A percentile compares a stretch with the other conserved stretches of the same genome.
phyloP scores from a whole-genome alignment of 1,140 invertebrate genomes.

The Trichoplusia ni region DNA sequence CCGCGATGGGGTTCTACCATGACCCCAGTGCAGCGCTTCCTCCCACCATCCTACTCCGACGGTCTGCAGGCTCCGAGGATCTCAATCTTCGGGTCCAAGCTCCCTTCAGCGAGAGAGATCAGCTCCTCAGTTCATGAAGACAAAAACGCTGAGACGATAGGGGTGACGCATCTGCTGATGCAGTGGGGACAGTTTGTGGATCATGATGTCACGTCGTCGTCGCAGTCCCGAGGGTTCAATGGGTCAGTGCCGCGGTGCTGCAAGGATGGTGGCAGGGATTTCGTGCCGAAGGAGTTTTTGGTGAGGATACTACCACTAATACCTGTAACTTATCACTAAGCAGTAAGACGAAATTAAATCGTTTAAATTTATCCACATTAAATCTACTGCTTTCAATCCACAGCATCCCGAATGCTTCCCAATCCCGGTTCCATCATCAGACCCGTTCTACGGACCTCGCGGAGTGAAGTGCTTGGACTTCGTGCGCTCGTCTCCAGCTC shows the following conservation, averaged over 20 bases:
- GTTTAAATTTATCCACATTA: no score
- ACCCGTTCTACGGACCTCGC: conserved; percentile 86
- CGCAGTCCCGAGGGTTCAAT: conserved; percentile 88
- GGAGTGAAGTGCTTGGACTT: conserved; percentile 90
- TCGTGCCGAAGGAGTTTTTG: conserved; percentile 84
- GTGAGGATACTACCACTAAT: conserved; percentile 62
- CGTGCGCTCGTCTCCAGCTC: conserved; percentile 86
- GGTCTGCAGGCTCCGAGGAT: conserved; percentile 84
- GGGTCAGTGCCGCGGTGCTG: conserved; percentile 91
- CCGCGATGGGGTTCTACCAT: conserved; percentile 92
- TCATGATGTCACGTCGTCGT: conserved; percentile 89
- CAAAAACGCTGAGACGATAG: conserved; percentile 81
- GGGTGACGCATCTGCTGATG: conserved; percentile 89
- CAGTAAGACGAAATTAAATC: no score
- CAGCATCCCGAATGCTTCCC: conserved; percentile 93
- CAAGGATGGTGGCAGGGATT: conserved; percentile 83
- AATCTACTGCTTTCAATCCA: conserved; percentile 13
- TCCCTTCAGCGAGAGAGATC: conserved; percentile 87
- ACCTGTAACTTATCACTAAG: background rate
- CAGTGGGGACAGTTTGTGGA: conserved; percentile 94
- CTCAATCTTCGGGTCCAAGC: conserved; percentile 80
- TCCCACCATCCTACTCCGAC: conserved; percentile 92
- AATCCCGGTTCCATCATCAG: conserved; percentile 87
- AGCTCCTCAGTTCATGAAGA: conserved; percentile 86
- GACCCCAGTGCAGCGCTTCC: conserved; percentile 90